These are phyloP conservation scores for Crax fasciolata DNA, from an alignment of 2,797 vertebrate genomes.

Conservation along the genomic window DNA sequence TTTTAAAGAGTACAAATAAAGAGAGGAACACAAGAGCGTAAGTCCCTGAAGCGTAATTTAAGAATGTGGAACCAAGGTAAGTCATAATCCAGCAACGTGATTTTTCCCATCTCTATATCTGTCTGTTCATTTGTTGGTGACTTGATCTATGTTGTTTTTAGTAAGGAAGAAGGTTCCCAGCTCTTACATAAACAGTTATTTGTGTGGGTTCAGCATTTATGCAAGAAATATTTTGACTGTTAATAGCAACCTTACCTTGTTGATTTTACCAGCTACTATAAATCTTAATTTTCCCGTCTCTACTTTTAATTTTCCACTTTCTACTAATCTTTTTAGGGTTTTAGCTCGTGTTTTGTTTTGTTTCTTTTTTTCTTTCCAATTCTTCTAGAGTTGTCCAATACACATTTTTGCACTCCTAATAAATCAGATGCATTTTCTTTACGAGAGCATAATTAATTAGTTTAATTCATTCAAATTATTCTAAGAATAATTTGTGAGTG, in stretches of 20 bases:
- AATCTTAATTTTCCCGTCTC: neutral
- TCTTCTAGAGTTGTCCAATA: neutral
- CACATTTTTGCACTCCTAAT: neutral
- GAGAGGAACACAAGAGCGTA: neutral
- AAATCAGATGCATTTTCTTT: neutral
- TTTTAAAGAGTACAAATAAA: constrained; percentile 8
- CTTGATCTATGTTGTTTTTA: neutral
- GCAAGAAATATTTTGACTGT: neutral
- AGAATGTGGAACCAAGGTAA: neutral
- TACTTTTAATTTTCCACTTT: neutral
- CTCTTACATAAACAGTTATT: neutral
- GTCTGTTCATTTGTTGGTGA: neutral
- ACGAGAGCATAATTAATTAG: neutral
- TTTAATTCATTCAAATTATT: neutral
- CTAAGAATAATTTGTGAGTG: neutral
- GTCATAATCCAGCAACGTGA: neutral
- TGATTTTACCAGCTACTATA: neutral
- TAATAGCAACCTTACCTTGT: neutral
- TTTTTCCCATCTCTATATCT: neutral
- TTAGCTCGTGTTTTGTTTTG: neutral
- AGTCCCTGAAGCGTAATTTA: constrained; percentile 3
- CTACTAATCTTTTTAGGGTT: neutral
- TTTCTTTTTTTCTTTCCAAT: neutral
- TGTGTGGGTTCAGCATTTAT: neutral
- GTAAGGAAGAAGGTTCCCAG: neutral